Conservation (phyloP, 1,140 invertebrate species). For the Drosophila oshimai region DNA sequence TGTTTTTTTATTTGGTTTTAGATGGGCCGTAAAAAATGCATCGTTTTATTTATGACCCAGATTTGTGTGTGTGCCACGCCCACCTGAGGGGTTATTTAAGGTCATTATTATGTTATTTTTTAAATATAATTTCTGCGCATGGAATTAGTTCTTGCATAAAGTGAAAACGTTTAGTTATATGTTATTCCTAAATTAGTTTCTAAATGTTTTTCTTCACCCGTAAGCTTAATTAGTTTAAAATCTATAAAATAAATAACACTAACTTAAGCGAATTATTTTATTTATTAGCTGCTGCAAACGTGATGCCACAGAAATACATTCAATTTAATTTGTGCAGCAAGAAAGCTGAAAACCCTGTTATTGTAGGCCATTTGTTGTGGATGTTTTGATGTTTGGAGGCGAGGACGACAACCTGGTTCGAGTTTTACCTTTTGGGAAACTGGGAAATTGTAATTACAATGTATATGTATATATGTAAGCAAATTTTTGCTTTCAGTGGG, state of each 20-base stretch:
- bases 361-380: not conserved
- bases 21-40: not conserved
- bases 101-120: no score
- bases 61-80: not conserved
- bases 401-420: not conserved
- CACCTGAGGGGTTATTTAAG: not conserved
- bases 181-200: no score
- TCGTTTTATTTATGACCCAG: constrained; percentile 3
- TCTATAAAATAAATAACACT: no score
- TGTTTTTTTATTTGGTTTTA: not conserved
- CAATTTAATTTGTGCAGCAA: not conserved
- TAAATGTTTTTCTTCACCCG: no score
- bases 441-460: constrained; percentile 22
- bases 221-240: no score
- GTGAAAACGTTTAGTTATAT: no score
- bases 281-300: not conserved
- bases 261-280: not conserved
- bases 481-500: constrained; percentile 11
- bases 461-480: not conserved
- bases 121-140: no score
- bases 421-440: not conserved
- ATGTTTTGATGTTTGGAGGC: not conserved
- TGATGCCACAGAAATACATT: not conserved
- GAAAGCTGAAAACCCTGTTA: constrained; percentile 9
- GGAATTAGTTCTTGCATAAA: no score